phyloP scores from a whole-genome alignment of 1,140 invertebrate species.

The Drosophila gunungcola region DNA sequence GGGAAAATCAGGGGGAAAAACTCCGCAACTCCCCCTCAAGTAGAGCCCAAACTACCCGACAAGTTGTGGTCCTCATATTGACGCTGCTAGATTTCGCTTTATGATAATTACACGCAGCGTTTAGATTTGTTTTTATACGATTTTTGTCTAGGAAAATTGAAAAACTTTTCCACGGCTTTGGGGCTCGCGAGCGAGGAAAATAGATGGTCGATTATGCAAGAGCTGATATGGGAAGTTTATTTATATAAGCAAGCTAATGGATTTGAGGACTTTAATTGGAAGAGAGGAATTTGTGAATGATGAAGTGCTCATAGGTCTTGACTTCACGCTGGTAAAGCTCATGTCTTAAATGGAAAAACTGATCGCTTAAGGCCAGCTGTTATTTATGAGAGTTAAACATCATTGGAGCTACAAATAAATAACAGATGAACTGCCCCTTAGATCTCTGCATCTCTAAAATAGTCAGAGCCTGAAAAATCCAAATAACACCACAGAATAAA shows the following conservation, averaged over 20 bases:
- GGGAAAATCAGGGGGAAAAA: conserved; percentile 23
- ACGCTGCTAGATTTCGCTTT: conserved; percentile 73
- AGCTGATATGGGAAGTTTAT: conserved; percentile 40
- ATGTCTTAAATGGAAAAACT: not conserved
- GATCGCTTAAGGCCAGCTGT: too few relatives aligned
- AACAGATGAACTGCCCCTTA: not conserved
- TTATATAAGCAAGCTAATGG: conserved; percentile 52
- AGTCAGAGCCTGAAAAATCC: not conserved
- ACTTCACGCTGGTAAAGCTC: not conserved
- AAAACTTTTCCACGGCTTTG: conserved; percentile 56
- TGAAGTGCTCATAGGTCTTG: conserved; percentile 11
- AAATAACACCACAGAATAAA: not conserved
- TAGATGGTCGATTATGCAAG: conserved; percentile 73
- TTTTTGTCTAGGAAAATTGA: conserved; percentile 68
- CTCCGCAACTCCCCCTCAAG: not conserved
- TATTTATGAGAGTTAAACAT: not conserved
- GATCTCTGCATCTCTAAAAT: conserved; percentile 10
- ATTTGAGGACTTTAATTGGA: conserved; percentile 41
- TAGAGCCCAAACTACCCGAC: conserved; percentile 19
- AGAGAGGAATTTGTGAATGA: conserved; percentile 3
- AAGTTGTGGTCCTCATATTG: conserved; percentile 72
- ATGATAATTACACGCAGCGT: conserved; percentile 76
- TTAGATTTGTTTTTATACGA: conserved; percentile 65
- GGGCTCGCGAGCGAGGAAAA: conserved; percentile 30
- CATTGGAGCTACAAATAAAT: not conserved